Percentiles rank a stretch among this genome's conserved stretches.
These are phyloP conservation scores for Tinea pellionella DNA, from an alignment of 2,888 invertebrate genomes.

Conservation along the genomic window DNA sequence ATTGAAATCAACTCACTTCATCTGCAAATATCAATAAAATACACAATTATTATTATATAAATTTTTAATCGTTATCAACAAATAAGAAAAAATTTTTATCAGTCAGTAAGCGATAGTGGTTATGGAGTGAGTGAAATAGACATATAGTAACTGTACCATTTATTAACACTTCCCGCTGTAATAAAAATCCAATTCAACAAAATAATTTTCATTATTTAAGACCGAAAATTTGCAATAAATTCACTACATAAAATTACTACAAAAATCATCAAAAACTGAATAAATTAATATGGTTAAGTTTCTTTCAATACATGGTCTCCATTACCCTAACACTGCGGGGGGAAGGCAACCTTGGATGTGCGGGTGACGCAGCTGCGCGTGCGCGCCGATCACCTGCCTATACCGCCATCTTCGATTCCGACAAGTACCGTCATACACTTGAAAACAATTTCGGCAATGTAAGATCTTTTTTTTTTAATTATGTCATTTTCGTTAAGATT, in stretches of 20 bases:
- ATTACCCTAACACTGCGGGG: constrained; percentile 25
- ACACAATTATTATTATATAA: background rate
- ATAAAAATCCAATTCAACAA: too few species aligned
- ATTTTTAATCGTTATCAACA: background rate
- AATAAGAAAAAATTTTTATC: constrained; percentile 1
- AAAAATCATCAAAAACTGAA: too few species aligned
- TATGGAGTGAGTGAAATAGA: background rate
- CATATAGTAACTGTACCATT: background rate
- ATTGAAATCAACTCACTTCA: background rate
- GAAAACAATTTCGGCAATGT: constrained; percentile 19
- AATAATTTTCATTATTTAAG: too few species aligned
- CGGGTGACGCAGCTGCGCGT: constrained; percentile 42
- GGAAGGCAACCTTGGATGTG: constrained; percentile 49
- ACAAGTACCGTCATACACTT: constrained; percentile 35
- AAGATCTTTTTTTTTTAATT: background rate
- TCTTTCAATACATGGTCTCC: background rate
- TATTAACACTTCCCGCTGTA: background rate
- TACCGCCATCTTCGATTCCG: constrained; percentile 45
- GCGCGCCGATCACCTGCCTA: constrained; percentile 49
- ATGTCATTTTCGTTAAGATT: background rate
- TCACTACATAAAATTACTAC: too few species aligned
- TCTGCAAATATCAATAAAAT: background rate
- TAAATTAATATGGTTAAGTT: too few species aligned
- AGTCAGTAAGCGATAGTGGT: background rate
- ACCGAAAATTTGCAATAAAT: too few species aligned